These are phyloP conservation scores for Myrmophylax atrothorax DNA, from an alignment of 2,113 vertebrate species.

Conservation along the genomic window DNA sequence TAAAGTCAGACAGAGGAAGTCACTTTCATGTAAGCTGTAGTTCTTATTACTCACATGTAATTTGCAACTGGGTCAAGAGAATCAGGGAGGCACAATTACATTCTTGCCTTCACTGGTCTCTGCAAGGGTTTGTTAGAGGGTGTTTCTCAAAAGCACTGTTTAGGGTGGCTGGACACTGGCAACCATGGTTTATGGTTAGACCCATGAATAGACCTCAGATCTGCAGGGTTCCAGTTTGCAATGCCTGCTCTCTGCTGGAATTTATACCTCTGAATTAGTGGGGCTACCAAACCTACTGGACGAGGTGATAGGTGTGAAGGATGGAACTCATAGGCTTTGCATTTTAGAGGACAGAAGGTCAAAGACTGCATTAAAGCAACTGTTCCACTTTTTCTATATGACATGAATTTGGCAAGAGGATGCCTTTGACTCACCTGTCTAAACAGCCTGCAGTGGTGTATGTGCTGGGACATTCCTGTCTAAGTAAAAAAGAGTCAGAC, in stretches of 20 bases:
- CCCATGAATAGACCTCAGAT: not conserved
- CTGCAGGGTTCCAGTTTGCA: not conserved
- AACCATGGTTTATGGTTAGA: not conserved
- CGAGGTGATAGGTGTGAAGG: not conserved
- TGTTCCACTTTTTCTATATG: not conserved
- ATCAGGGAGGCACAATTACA: not conserved
- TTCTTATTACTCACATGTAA: conserved; percentile 21
- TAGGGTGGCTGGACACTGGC: not conserved
- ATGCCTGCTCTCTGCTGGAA: not conserved
- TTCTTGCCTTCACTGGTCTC: not conserved
- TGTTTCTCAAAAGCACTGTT: conserved; percentile 10
- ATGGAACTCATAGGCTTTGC: not conserved
- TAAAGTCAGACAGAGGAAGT: conserved; percentile 62
- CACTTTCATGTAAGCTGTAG: conserved; percentile 50
- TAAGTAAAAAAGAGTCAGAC: not conserved
- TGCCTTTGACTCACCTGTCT: not conserved
- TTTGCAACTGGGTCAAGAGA: conserved; percentile 33
- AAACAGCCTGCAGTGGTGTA: not conserved
- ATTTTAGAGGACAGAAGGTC: not conserved
- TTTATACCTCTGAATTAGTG: not conserved
- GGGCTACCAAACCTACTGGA: not conserved
- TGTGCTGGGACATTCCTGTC: not conserved
- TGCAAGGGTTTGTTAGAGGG: not conserved
- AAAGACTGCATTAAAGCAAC: not conserved
- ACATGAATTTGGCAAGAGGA: not conserved